Percentiles rank a stretch among this genome's conserved stretches.
Evolutionary conservation across 2,797 vertebrate genomes (phyloP).

Genomic region (Gobio occitaniae): DNA sequence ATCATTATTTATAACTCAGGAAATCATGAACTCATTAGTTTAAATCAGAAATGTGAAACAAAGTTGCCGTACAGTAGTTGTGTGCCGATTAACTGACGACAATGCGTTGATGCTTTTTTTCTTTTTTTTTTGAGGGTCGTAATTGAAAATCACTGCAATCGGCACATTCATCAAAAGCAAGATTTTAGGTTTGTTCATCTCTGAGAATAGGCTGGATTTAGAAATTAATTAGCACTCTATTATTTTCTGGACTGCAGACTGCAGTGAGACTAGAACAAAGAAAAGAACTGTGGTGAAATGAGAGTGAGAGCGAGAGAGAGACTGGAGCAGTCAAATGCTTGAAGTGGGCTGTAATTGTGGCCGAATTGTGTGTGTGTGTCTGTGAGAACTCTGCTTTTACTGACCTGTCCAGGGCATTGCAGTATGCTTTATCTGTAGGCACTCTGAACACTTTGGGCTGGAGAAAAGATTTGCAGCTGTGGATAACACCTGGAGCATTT

Average conservation of each 20-base stretch:
- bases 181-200: constrained; percentile 61
- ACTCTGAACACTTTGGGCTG: constrained; percentile 7
- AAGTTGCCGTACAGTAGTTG: constrained; percentile 51
- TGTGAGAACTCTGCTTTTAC: constrained; percentile 41
- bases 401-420: constrained; percentile 37
- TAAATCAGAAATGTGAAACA: constrained; percentile 45
- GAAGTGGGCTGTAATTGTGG: constrained; percentile 54
- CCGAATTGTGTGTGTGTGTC: constrained; percentile 24
- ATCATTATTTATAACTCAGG: constrained; percentile 42
- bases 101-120: constrained; percentile 43
- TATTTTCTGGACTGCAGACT: constrained; percentile 55
- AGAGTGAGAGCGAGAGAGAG: neutral
- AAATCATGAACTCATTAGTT: constrained; percentile 56
- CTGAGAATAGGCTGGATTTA: constrained; percentile 66
- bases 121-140: constrained; percentile 57
- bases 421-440: constrained; percentile 10
- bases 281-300: constrained; percentile 15
- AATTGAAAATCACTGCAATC: constrained; percentile 66
- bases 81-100: constrained; percentile 53
- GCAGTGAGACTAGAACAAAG: constrained; percentile 41
- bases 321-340: constrained; percentile 27
- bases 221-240: constrained; percentile 62
- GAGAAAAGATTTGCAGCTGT: constrained; percentile 34
- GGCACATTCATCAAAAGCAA: constrained; percentile 61
- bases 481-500: constrained; percentile 35